phyloP scores from a whole-genome alignment of 1,140 invertebrate genomes.

The Eriocheir sinensis region DNA sequence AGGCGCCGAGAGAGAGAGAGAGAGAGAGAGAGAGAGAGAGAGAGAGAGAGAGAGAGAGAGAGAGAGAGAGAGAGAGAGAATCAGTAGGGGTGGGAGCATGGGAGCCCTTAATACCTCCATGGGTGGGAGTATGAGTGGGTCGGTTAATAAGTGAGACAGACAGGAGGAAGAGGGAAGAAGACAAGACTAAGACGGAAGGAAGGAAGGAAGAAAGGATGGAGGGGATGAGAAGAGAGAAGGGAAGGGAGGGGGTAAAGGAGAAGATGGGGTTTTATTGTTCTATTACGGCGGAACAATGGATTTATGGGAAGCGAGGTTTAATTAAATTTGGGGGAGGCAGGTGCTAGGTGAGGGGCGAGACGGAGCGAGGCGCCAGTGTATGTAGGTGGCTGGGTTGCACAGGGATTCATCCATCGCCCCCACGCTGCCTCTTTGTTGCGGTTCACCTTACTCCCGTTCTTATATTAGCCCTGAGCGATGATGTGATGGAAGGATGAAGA shows the following conservation, averaged over 20 bases:
- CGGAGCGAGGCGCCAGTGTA: not conserved
- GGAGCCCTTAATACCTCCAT: too few species aligned
- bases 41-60: too few species aligned
- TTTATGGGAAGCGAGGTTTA: constrained; percentile 1
- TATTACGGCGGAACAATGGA: constrained; percentile 23
- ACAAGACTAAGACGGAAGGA: not conserved
- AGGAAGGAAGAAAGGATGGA: not conserved
- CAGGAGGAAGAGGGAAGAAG: not conserved
- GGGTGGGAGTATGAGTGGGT: not conserved
- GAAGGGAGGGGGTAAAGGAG: not conserved
- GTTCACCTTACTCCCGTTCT: not conserved
- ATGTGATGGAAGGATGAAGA: not conserved
- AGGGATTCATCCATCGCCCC: too few species aligned
- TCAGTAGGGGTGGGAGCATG: too few species aligned
- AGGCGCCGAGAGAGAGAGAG: not conserved
- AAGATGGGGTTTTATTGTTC: constrained; percentile 1
- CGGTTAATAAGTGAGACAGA: not conserved
- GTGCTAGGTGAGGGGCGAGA: not conserved
- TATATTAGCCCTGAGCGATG: not conserved
- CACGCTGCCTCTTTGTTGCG: not conserved
- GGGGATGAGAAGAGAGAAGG: not conserved
- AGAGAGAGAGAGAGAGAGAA: too few species aligned
- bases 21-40: too few species aligned
- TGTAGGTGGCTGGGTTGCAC: too few species aligned
- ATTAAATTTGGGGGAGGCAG: constrained; percentile 4